A percentile compares a stretch with the other conserved stretches of the same genome.
Evolutionary conservation across 2,797 vertebrate species (phyloP).

Genomic region (Sebastes itinus): DNA sequence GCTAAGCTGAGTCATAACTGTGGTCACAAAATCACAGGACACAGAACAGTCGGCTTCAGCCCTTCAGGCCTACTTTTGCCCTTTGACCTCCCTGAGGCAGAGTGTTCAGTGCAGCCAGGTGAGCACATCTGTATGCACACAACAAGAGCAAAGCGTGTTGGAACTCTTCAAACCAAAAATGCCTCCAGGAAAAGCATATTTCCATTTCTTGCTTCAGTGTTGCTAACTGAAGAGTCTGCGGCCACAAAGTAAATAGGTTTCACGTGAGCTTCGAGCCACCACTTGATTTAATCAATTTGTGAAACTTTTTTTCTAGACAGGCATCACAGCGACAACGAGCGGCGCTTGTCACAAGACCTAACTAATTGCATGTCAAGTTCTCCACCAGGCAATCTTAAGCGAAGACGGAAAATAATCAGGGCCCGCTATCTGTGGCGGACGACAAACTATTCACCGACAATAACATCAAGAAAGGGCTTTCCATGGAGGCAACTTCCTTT

Average conservation of each 20-base stretch:
- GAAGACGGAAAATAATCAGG: conserved; percentile 63
- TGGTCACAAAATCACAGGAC: conserved; percentile 20
- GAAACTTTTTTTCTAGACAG: conserved; percentile 29
- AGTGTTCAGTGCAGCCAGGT: conserved; percentile 27
- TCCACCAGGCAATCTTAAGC: conserved; percentile 32
- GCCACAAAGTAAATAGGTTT: conserved; percentile 29
- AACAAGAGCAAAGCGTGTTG: conserved; percentile 18
- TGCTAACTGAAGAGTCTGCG: neutral
- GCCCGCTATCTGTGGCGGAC: conserved; percentile 71
- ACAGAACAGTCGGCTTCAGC: neutral
- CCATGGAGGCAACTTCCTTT: conserved; percentile 76
- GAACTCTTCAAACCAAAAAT: conserved; percentile 18
- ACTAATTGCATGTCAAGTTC: conserved; percentile 54
- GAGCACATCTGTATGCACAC: conserved; percentile 11
- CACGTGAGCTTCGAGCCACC: conserved; percentile 5
- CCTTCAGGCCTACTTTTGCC: conserved; percentile 24
- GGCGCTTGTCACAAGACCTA: conserved; percentile 48
- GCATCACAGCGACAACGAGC: conserved; percentile 21
- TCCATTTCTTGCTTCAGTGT: neutral
- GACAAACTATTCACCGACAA: conserved; percentile 76
- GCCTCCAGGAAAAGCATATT: conserved; percentile 18
- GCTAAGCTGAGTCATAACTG: conserved; percentile 36
- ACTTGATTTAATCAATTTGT: conserved; percentile 47
- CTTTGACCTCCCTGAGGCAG: conserved; percentile 44
- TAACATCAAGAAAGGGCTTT: conserved; percentile 74